Evolutionary conservation across 1,140 invertebrate species (phyloP).

Genomic region (Drosophila nasuta): DNA sequence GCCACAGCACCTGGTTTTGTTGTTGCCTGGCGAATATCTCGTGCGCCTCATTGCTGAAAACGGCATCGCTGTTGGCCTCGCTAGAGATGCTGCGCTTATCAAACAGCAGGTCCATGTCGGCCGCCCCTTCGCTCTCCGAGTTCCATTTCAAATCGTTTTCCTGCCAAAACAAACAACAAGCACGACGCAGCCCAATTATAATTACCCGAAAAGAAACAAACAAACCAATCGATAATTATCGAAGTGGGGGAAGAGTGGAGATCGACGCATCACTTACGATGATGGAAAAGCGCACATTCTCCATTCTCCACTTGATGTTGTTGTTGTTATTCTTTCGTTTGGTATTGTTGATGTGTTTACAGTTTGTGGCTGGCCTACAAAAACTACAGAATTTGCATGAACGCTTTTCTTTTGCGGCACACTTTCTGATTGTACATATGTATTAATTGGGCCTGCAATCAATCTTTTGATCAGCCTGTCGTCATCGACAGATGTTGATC

Average conservation of each 20-base stretch:
- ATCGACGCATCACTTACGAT: slow-evolving; percentile 71
- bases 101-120: slow-evolving; percentile 68
- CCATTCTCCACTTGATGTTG: slow-evolving; percentile 58
- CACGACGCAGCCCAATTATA: slow-evolving; percentile 18
- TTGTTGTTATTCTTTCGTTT: slow-evolving; percentile 17
- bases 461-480: slow-evolving; percentile 43
- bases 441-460: slow-evolving; percentile 31
- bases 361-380: slow-evolving; percentile 48
- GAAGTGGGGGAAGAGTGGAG: not conserved
- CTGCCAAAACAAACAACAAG: slow-evolving; percentile 62
- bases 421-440: slow-evolving; percentile 9
- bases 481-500: slow-evolving; percentile 28
- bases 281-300: slow-evolving; percentile 84
- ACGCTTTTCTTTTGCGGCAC: not conserved
- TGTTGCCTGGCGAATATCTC: slow-evolving; percentile 73
- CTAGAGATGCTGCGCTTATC: slow-evolving; percentile 85
- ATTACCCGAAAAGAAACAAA: slow-evolving; percentile 2
- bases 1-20: slow-evolving; percentile 85
- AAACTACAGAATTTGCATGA: slow-evolving; percentile 52
- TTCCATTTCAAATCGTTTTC: slow-evolving; percentile 84
- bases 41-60: slow-evolving; percentile 81
- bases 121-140: slow-evolving; percentile 66
- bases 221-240: slow-evolving; percentile 7
- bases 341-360: slow-evolving; percentile 28
- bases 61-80: slow-evolving; percentile 84